phyloP scores from a whole-genome alignment of 1,140 invertebrate genomes.

The Ostrea edulis region DNA sequence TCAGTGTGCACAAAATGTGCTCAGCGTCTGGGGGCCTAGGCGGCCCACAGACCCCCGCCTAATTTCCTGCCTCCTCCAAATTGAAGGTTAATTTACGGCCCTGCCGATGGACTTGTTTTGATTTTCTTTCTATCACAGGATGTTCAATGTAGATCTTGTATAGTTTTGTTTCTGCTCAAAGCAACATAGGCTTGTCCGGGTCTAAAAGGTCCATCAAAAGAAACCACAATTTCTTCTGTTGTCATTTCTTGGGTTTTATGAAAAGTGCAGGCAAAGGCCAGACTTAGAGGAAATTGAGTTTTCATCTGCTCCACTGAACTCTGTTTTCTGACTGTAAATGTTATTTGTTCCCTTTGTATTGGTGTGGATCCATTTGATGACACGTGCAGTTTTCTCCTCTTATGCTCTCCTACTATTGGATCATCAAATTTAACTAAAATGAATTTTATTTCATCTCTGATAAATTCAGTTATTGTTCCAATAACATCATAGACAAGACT shows the following conservation, averaged over 20 bases:
- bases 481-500: not conserved
- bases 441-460: not conserved
- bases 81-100: too few relatives aligned
- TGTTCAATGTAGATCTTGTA: not conserved
- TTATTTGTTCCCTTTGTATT: constrained; percentile 17
- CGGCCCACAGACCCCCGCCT: too few relatives aligned
- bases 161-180: constrained; percentile 45
- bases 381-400: not conserved
- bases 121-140: not conserved
- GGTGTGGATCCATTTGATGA: not conserved
- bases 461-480: not conserved
- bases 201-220: constrained; percentile 34
- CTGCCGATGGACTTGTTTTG: not conserved
- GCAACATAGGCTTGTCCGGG: constrained; percentile 45
- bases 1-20: too few relatives aligned
- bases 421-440: not conserved
- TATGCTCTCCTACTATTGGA: not conserved
- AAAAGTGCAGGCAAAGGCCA: constrained; percentile 59
- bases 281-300: constrained; percentile 57
- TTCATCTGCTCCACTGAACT: not conserved
- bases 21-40: too few relatives aligned
- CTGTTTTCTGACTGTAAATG: not conserved
- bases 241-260: constrained; percentile 61
- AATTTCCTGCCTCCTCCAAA: too few relatives aligned
- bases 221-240: constrained; percentile 36